A percentile compares a stretch with the other conserved stretches of the same genome.
phyloP scores from a whole-genome alignment of 2,888 invertebrate species.

The Agriotes lineatus region DNA sequence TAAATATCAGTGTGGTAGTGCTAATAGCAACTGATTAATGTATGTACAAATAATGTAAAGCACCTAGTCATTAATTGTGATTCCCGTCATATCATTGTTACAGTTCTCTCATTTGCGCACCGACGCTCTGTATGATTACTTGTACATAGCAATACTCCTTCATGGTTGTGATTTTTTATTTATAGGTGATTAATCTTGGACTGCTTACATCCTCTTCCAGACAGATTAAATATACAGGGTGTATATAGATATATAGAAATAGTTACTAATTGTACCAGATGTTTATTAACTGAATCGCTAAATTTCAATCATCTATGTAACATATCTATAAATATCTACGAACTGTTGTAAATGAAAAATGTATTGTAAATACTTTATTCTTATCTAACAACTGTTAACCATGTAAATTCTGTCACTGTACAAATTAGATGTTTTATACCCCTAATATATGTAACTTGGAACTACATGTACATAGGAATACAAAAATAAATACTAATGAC shows the following conservation, averaged over 20 bases:
- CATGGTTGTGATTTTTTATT: slow-evolving; percentile 39
- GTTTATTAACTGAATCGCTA: slow-evolving; percentile 34
- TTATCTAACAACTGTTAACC: slow-evolving; percentile 31
- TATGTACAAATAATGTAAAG: slow-evolving; percentile 41
- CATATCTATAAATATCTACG: slow-evolving; percentile 35
- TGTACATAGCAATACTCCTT: slow-evolving; percentile 40
- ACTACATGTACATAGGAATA: slow-evolving; percentile 36
- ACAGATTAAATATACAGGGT: slow-evolving; percentile 48
- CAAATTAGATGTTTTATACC: slow-evolving; percentile 43
- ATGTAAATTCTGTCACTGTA: slow-evolving; percentile 31
- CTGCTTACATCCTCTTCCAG: slow-evolving; percentile 36
- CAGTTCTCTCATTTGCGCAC: slow-evolving; percentile 8
- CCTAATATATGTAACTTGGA: slow-evolving; percentile 35
- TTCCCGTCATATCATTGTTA: slow-evolving; percentile 40
- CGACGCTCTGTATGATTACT: slow-evolving; percentile 39
- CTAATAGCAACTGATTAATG: slow-evolving; percentile 14
- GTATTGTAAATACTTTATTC: slow-evolving; percentile 39
- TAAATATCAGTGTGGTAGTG: slow-evolving; percentile 21
- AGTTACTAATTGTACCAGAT: slow-evolving; percentile 33
- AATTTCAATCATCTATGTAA: slow-evolving; percentile 38
- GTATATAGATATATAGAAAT: slow-evolving; percentile 38
- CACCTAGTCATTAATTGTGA: slow-evolving; percentile 45
- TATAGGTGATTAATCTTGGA: slow-evolving; percentile 1
- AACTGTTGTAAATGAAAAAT: slow-evolving; percentile 30
- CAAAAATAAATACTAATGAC: slow-evolving; percentile 24